Conservation (phyloP, 2,888 invertebrate genomes). For the Marasmarcha lunaedactyla region DNA sequence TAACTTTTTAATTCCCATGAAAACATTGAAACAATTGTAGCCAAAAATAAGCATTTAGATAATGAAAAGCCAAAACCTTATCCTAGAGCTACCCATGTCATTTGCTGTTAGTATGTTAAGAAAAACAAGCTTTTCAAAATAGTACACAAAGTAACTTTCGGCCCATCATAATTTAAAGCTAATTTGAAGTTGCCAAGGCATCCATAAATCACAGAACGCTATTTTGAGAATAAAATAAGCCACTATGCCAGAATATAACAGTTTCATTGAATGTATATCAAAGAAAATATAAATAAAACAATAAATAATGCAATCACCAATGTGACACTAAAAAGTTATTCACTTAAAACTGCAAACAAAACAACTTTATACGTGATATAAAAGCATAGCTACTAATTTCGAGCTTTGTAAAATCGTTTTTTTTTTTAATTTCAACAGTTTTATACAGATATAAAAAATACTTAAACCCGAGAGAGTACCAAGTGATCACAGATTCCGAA, state of each 20-base stretch:
- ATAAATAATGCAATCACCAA: slow-evolving; percentile 24
- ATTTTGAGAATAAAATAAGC: slow-evolving; percentile 24
- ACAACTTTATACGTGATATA: slow-evolving; percentile 27
- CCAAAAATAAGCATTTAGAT: no score
- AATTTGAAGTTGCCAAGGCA: slow-evolving; percentile 44
- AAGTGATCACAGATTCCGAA: slow-evolving; percentile 68
- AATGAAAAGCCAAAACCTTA: no score
- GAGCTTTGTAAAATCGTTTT: slow-evolving; percentile 16
- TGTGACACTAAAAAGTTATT: slow-evolving; percentile 24
- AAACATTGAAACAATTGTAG: neutral
- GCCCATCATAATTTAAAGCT: slow-evolving; percentile 28
- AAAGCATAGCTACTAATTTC: slow-evolving; percentile 37
- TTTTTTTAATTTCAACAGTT: slow-evolving; percentile 23
- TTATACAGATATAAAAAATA: slow-evolving; percentile 40
- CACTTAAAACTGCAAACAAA: slow-evolving; percentile 26
- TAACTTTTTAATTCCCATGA: neutral
- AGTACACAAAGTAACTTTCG: neutral
- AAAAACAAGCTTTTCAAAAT: neutral
- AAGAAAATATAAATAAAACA: slow-evolving; percentile 21
- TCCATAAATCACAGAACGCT: slow-evolving; percentile 52
- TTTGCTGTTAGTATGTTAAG: neutral
- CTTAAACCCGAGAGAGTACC: slow-evolving; percentile 67
- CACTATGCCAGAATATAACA: slow-evolving; percentile 21
- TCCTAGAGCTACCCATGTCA: no score
- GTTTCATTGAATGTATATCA: slow-evolving; percentile 12